Percentiles rank a stretch among this genome's conserved stretches.
These are phyloP conservation scores for Brenthis ino DNA, from an alignment of 2,888 invertebrate genomes.

Conservation along the genomic window DNA sequence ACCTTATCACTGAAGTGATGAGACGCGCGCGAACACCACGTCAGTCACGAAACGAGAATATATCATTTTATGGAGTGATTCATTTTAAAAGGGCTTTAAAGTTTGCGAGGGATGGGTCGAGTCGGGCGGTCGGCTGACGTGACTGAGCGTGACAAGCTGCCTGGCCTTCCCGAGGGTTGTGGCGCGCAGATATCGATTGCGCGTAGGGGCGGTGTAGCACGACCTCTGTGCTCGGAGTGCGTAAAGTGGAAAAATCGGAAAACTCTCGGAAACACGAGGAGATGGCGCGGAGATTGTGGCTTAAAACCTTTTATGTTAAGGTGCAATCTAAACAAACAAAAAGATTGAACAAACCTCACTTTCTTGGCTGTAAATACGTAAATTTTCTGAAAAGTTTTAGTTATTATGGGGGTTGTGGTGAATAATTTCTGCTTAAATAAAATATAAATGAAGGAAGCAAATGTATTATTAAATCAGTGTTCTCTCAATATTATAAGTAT, in stretches of 20 bases:
- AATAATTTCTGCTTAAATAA: no score
- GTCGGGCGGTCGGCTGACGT: slow-evolving; percentile 59
- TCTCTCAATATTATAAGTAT: no score
- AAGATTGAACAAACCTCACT: not conserved
- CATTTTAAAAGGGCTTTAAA: slow-evolving; percentile 35
- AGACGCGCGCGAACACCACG: slow-evolving; percentile 44
- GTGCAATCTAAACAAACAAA: not conserved
- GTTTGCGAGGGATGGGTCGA: slow-evolving; percentile 48
- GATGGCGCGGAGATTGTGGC: slow-evolving; percentile 59
- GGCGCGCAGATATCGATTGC: slow-evolving; percentile 75
- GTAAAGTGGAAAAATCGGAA: slow-evolving; percentile 55
- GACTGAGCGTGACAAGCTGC: slow-evolving; percentile 66
- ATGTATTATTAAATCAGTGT: not conserved
- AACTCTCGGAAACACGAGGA: slow-evolving; percentile 58
- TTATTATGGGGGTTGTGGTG: no score
- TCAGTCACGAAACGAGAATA: slow-evolving; percentile 29
- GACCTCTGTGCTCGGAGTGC: slow-evolving; percentile 59
- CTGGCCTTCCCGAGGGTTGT: slow-evolving; percentile 50
- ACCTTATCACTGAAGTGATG: slow-evolving; percentile 41
- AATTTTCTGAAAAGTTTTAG: not conserved
- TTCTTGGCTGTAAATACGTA: not conserved
- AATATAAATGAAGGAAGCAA: no score
- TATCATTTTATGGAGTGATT: slow-evolving; percentile 51
- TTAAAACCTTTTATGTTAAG: slow-evolving; percentile 9
- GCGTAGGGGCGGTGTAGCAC: slow-evolving; percentile 54